Evolutionary conservation across 2,888 invertebrate genomes (phyloP).

Genomic region (Xanthostigma xanthostigma): DNA sequence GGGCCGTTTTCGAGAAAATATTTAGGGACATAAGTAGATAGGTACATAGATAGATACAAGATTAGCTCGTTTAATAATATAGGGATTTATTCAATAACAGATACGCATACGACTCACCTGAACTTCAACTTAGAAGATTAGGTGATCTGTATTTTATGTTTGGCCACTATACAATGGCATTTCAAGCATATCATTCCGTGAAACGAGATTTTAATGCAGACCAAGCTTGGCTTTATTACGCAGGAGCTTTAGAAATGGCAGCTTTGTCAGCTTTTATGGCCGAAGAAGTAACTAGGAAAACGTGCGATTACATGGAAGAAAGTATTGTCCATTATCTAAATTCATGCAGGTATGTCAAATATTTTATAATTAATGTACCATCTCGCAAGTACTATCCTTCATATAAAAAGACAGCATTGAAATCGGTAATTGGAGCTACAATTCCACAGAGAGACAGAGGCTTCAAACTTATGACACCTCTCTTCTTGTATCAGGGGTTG

Average conservation of each 20-base stretch:
- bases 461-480: too few relatives aligned
- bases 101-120: conserved; percentile 70
- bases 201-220: conserved; percentile 95
- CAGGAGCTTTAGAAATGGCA: conserved; percentile 94
- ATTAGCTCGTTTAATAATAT: too few relatives aligned
- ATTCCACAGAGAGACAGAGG: too few relatives aligned
- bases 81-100: conserved; percentile 30
- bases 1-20: too few relatives aligned
- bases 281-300: conserved; percentile 60
- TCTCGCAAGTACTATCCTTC: too few relatives aligned
- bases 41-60: too few relatives aligned
- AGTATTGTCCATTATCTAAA: conserved; percentile 83
- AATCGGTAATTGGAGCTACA: too few relatives aligned
- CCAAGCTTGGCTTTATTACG: conserved; percentile 93
- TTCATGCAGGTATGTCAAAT: conserved; percentile 57
- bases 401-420: too few relatives aligned
- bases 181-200: conserved; percentile 89
- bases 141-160: conserved; percentile 96
- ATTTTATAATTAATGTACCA: too few relatives aligned
- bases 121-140: conserved; percentile 80
- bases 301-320: conserved; percentile 85
- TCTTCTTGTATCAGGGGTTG: too few relatives aligned
- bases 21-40: too few relatives aligned
- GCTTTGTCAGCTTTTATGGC: conserved; percentile 83
- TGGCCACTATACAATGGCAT: conserved; percentile 82